phyloP scores from a whole-genome alignment of 1,140 invertebrate genomes.

The Pogonomyrmex californicus region DNA sequence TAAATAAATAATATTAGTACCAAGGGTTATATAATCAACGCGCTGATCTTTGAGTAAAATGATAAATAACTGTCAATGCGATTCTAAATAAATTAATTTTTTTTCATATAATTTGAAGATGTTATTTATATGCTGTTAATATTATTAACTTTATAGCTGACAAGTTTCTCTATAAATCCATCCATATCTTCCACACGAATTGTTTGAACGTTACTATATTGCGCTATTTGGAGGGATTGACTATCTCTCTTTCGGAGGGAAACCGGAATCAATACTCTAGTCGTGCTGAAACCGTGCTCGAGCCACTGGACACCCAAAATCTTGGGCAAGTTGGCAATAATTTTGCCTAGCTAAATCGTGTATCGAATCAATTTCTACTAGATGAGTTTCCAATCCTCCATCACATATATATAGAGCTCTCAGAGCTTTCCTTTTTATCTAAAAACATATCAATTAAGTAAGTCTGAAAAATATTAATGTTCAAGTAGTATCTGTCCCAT shows the following conservation, averaged over 20 bases:
- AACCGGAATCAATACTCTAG: slow-evolving; percentile 38
- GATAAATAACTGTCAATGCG: background rate
- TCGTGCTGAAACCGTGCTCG: slow-evolving; percentile 19
- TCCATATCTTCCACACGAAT: slow-evolving; percentile 4
- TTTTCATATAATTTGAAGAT: background rate
- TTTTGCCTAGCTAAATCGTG: slow-evolving; percentile 37
- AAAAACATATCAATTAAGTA: background rate
- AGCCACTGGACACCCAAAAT: slow-evolving; percentile 34
- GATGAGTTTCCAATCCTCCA: background rate
- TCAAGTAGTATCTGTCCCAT: background rate
- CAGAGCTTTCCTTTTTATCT: background rate
- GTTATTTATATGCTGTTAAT: background rate
- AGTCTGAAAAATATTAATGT: background rate
- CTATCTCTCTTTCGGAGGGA: slow-evolving; percentile 21
- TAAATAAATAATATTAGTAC: no score
- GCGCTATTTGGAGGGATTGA: slow-evolving; percentile 30
- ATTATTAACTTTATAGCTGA: background rate
- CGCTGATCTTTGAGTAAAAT: background rate
- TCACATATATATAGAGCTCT: background rate
- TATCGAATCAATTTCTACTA: slow-evolving; percentile 31
- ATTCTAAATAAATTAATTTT: background rate
- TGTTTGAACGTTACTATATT: background rate
- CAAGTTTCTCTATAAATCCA: background rate
- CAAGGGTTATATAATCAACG: no score
- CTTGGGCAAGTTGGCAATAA: slow-evolving; percentile 42